Conservation (phyloP, 2,113 vertebrate genomes). For the Cynopterus brachyotis region DNA sequence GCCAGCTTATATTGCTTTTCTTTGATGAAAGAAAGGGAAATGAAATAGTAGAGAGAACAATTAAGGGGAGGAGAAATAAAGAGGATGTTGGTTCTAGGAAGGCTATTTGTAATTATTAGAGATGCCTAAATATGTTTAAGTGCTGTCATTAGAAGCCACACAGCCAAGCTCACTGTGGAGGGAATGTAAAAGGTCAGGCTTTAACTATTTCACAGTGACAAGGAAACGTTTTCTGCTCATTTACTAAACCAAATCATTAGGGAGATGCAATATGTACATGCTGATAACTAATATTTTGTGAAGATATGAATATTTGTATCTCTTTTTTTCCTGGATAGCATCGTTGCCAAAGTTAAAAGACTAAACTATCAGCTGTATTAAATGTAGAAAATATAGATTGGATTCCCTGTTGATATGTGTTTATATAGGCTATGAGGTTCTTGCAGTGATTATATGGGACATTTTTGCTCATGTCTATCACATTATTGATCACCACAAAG, state of each 20-base stretch:
- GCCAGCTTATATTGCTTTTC: background rate
- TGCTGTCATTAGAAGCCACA: background rate
- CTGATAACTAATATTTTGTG: conserved; percentile 25
- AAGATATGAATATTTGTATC: background rate
- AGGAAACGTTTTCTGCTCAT: background rate
- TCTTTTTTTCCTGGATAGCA: conserved; percentile 2
- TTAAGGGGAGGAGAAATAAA: background rate
- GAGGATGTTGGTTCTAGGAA: background rate
- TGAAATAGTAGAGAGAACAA: background rate
- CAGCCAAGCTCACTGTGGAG: background rate
- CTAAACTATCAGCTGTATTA: background rate
- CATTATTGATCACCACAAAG: background rate
- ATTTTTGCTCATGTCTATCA: background rate
- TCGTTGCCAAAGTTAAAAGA: background rate
- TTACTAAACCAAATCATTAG: conserved; percentile 31
- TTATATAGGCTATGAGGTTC: background rate
- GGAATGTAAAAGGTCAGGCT: background rate
- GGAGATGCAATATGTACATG: background rate
- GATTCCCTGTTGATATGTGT: background rate
- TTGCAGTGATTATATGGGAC: background rate
- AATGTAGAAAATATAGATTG: background rate
- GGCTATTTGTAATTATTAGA: conserved; percentile 2
- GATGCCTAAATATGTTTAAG: background rate
- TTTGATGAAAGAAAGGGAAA: conserved; percentile 1
- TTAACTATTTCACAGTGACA: conserved; percentile 33